Conservation (phyloP, 1,140 invertebrate species). For the Drosophila auraria region DNA sequence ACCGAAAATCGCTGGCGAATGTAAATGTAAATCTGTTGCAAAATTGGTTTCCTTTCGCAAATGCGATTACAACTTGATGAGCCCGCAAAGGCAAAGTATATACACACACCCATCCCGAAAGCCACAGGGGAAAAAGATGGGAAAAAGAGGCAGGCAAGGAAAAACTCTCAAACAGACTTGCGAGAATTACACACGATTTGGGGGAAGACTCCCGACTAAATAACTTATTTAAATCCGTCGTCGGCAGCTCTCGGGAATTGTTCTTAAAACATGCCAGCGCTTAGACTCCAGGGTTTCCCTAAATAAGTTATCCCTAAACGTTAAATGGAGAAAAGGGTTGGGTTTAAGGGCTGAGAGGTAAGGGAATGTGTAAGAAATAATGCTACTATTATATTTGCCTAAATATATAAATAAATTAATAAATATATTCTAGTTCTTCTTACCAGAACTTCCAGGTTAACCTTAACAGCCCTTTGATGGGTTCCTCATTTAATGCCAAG, state of each 20-base stretch:
- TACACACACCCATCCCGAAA: slow-evolving; percentile 1
- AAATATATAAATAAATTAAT: too few species aligned
- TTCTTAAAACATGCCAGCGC: slow-evolving; percentile 8
- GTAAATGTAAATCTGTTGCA: slow-evolving; percentile 78
- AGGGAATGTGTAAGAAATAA: not conserved
- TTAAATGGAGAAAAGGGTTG: not conserved
- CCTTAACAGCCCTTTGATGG: slow-evolving; percentile 13
- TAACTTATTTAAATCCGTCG: slow-evolving; percentile 12
- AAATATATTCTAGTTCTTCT: too few species aligned
- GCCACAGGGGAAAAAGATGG: not conserved
- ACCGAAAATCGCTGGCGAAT: slow-evolving; percentile 54
- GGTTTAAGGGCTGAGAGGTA: too few species aligned
- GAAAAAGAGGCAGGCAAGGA: not conserved
- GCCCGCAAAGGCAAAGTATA: slow-evolving; percentile 36
- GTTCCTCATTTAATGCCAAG: slow-evolving; percentile 43
- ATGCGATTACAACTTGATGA: slow-evolving; percentile 77
- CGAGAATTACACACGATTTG: slow-evolving; percentile 23
- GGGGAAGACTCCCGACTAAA: not conserved
- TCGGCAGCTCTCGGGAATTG: slow-evolving; percentile 6
- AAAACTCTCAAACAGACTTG: slow-evolving; percentile 5
- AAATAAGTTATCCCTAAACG: not conserved
- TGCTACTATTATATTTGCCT: too few species aligned
- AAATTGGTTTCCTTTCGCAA: slow-evolving; percentile 69
- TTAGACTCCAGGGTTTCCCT: not conserved
- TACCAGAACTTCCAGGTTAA: not conserved